Percentiles rank a stretch among this genome's conserved stretches.
Conservation (phyloP, 2,888 invertebrate genomes). For the Hyppa rectilinea region DNA sequence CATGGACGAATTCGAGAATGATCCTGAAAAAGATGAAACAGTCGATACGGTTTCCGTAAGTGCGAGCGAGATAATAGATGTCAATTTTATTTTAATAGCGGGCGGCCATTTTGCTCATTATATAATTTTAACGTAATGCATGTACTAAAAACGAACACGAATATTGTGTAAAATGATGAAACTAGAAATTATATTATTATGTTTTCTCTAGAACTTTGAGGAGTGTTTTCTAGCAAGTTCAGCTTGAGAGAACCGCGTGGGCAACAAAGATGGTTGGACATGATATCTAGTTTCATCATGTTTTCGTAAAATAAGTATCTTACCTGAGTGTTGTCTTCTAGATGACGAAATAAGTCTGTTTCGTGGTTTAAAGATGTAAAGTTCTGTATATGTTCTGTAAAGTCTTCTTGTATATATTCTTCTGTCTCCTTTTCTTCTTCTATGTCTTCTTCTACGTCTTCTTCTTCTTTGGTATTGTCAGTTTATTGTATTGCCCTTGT, state of each 20-base stretch:
- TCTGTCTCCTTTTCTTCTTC: constrained; percentile 59
- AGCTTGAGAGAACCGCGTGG: constrained; percentile 12
- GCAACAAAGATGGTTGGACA: constrained; percentile 22
- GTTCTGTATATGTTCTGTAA: constrained; percentile 61
- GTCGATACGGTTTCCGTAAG: constrained; percentile 66
- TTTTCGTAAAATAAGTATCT: constrained; percentile 34
- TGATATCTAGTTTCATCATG: constrained; percentile 7
- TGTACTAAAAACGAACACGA: constrained; percentile 2
- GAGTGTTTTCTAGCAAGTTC: neutral
- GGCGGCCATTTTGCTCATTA: constrained; percentile 61
- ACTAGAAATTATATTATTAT: neutral
- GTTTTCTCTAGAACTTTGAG: neutral
- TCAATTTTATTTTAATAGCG: constrained; percentile 73
- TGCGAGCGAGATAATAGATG: constrained; percentile 82
- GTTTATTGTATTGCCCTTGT: constrained; percentile 80
- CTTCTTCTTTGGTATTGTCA: constrained; percentile 79
- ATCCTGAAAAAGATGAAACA: constrained; percentile 65
- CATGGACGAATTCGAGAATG: constrained; percentile 41
- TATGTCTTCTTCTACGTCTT: constrained; percentile 65
- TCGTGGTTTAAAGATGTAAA: constrained; percentile 58
- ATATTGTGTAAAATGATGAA: constrained; percentile 1
- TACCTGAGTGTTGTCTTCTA: constrained; percentile 60
- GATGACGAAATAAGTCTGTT: constrained; percentile 39
- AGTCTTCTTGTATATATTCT: constrained; percentile 63
- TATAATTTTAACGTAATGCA: constrained; percentile 33